Conservation (phyloP, 2,113 vertebrate genomes). For the Peromyscus californicus region DNA sequence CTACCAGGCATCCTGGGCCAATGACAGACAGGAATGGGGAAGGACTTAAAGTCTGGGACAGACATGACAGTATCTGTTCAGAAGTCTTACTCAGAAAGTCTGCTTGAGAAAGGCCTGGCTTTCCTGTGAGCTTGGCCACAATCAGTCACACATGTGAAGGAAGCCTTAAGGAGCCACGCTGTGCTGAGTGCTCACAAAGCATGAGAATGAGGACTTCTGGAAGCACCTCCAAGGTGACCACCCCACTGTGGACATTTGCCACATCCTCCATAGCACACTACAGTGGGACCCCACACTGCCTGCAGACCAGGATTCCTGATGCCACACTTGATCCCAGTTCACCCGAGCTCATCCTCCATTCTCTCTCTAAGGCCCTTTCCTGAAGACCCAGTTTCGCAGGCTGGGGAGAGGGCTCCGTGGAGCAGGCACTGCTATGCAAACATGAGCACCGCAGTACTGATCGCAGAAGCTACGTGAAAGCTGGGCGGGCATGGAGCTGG, state of each 20-base stretch:
- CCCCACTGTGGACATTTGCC: neutral
- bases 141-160: neutral
- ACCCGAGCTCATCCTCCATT: neutral
- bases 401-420: neutral
- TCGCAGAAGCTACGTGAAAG: neutral
- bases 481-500: neutral
- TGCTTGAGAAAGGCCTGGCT: neutral
- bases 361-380: constrained; percentile 8
- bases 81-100: neutral
- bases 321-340: neutral
- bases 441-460: neutral
- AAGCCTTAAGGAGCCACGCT: neutral
- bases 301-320: neutral
- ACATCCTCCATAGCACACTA: neutral
- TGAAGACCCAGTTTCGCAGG: neutral
- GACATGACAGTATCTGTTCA: neutral
- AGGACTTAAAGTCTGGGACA: neutral
- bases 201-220: neutral
- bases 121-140: neutral
- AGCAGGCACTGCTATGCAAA: too few species aligned
- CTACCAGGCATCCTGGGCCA: neutral
- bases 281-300: neutral
- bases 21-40: neutral
- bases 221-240: neutral
- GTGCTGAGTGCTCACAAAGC: neutral